A percentile compares a stretch with the other conserved stretches of the same genome.
Conservation (phyloP, 2,113 vertebrate genomes). For the Malurus alboscapulatus region DNA sequence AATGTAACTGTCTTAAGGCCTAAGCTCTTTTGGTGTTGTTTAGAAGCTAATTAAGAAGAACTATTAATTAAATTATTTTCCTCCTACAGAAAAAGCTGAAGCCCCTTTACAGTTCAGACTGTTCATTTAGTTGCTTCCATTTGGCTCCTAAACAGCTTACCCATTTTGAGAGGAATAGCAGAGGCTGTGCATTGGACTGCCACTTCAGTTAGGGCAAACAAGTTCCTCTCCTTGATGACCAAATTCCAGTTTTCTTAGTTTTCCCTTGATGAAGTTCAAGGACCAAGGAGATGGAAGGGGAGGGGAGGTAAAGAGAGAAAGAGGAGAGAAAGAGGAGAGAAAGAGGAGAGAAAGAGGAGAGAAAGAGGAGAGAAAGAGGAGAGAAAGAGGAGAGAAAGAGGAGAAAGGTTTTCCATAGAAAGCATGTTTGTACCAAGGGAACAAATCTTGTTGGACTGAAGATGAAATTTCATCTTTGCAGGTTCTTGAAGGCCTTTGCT, state of each 20-base stretch:
- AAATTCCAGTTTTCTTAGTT: not conserved
- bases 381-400: rapidly evolving
- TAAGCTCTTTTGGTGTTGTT: not conserved
- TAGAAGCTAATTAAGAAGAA: not conserved
- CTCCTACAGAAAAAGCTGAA: not conserved
- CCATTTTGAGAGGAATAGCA: not conserved
- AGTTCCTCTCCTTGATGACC: not conserved
- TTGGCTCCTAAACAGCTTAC: not conserved
- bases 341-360: no score
- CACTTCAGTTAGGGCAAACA: not conserved
- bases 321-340: not conserved
- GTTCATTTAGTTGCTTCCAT: not conserved
- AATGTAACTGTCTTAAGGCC: not conserved
- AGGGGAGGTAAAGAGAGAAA: rapidly evolving
- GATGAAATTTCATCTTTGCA: not conserved
- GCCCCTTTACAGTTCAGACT: not conserved
- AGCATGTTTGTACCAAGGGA: not conserved
- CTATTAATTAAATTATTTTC: not conserved
- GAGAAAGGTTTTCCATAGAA: not conserved
- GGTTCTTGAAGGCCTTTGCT: not conserved
- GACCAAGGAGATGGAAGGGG: not conserved
- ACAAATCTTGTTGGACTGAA: rapidly evolving
- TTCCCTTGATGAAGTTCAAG: not conserved
- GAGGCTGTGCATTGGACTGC: not conserved
- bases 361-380: not conserved